Conservation (phyloP, 2,797 vertebrate genomes). For the Coendou prehensilis region DNA sequence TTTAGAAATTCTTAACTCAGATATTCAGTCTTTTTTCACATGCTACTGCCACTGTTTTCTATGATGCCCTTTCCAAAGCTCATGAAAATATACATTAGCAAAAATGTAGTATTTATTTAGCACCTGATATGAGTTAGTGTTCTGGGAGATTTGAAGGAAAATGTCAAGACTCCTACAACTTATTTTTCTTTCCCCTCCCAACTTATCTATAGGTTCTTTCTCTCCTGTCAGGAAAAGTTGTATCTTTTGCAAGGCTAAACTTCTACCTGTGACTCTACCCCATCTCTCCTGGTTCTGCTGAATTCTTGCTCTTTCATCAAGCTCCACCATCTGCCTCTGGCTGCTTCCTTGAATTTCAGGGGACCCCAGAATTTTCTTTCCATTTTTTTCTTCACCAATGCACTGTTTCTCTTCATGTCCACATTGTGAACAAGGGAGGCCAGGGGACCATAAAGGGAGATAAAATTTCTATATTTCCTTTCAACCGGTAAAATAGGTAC, state of each 20-base stretch:
- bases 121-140: neutral
- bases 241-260: neutral
- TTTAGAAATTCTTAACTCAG: constrained; percentile 4
- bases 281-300: neutral
- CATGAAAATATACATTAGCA: neutral
- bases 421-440: neutral
- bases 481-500: neutral
- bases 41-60: neutral
- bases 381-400: neutral
- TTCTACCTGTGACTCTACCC: neutral
- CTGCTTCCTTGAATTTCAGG: neutral
- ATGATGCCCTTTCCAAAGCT: neutral
- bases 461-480: neutral
- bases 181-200: neutral
- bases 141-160: neutral
- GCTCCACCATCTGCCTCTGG: neutral
- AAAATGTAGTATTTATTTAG: neutral
- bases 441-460: neutral
- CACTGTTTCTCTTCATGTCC: neutral
- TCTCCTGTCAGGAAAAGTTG: neutral
- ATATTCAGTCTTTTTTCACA: neutral
- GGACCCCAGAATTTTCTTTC: neutral
- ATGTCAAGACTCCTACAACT: neutral
- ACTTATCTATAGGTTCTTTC: neutral
- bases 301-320: neutral